Evolutionary conservation across 2,113 vertebrate species (phyloP).

Genomic region (Tetrao urogallus): DNA sequence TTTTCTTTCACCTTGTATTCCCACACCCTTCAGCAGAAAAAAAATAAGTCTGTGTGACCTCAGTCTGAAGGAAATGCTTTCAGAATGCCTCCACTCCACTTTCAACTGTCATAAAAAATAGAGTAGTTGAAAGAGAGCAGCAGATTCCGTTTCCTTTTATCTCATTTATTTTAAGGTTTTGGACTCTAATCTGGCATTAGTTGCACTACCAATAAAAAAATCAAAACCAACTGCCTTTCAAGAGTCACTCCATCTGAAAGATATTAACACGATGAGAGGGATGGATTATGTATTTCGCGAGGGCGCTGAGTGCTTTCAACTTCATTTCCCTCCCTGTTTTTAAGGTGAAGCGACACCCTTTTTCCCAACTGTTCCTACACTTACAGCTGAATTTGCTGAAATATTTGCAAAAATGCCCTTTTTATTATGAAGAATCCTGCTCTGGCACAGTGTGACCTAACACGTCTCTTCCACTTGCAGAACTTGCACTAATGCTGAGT

Average conservation of each 20-base stretch:
- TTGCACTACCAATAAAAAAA: not conserved
- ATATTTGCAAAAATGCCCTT: not conserved
- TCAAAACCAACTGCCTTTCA: not conserved
- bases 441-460: not conserved
- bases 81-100: conserved; percentile 19
- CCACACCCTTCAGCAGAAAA: conserved; percentile 5
- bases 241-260: not conserved
- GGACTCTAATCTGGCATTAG: conserved; percentile 21
- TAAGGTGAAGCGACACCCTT: not conserved
- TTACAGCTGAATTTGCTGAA: not conserved
- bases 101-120: conserved; percentile 15
- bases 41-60: conserved; percentile 9
- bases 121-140: not conserved
- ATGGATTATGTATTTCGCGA: not conserved
- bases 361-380: not conserved
- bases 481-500: not conserved
- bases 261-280: not conserved
- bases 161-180: conserved; percentile 4
- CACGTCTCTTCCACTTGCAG: not conserved
- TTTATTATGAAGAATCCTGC: not conserved
- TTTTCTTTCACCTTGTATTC: conserved; percentile 58
- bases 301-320: not conserved
- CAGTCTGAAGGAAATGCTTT: conserved; percentile 32
- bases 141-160: conserved; percentile 25
- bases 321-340: not conserved